phyloP scores from a whole-genome alignment of 2,888 invertebrate genomes.

The Melitaea athalia region DNA sequence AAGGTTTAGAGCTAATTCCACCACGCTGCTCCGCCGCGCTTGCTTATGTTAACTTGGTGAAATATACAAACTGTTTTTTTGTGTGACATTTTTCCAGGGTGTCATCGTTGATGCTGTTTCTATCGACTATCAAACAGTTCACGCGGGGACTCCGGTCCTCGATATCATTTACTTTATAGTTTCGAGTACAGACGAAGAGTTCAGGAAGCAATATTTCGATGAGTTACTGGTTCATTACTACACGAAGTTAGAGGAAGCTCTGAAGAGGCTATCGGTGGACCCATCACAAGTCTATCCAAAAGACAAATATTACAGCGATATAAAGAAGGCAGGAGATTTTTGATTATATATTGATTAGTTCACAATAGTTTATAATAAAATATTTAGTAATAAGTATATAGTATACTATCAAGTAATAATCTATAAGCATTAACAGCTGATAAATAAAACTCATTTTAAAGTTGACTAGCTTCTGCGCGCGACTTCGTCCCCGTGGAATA shows the following conservation, averaged over 20 bases:
- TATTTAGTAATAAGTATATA: too few relatives aligned
- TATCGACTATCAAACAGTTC: constrained; percentile 64
- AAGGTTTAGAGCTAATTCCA: too few relatives aligned
- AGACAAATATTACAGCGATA: constrained; percentile 54
- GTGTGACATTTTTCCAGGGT: constrained; percentile 47
- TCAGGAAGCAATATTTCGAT: constrained; percentile 50
- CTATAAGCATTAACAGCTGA: too few relatives aligned
- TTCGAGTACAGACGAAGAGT: constrained; percentile 58
- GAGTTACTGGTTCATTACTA: constrained; percentile 49
- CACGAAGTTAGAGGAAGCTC: constrained; percentile 46
- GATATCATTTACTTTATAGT: constrained; percentile 66
- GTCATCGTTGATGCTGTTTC: constrained; percentile 49
- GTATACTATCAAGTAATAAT: too few relatives aligned
- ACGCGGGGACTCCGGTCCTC: constrained; percentile 51
- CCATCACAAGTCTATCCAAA: constrained; percentile 52
- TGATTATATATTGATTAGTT: not conserved
- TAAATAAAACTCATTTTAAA: too few relatives aligned
- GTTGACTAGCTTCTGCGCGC: too few relatives aligned
- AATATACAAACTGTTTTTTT: too few relatives aligned
- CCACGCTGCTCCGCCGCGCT: too few relatives aligned
- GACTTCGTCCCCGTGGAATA: too few relatives aligned
- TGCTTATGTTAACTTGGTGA: too few relatives aligned
- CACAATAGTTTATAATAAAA: too few relatives aligned
- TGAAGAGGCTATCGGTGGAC: constrained; percentile 49
- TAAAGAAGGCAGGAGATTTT: constrained; percentile 49